phyloP scores from a whole-genome alignment of 2,888 invertebrate genomes.

The Bugulina stolonifera region DNA sequence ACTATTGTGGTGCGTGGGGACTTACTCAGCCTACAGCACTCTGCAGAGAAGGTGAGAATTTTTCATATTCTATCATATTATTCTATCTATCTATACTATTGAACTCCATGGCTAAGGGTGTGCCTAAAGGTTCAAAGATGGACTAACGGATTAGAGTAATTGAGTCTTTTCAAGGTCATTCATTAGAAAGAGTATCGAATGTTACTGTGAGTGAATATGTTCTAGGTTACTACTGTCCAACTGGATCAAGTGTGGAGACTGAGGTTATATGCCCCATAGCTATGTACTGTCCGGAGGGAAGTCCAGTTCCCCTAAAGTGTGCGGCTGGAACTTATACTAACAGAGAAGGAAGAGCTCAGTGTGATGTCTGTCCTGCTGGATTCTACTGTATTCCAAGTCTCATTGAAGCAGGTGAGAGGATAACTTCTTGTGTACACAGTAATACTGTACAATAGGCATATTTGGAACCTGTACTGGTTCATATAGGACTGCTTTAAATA shows the following conservation, averaged over 20 bases:
- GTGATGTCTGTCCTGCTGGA: constrained; percentile 44
- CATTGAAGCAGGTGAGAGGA: constrained; percentile 36
- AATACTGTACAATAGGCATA: too few relatives aligned
- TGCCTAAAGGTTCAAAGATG: too few relatives aligned
- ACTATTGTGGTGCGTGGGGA: constrained; percentile 44
- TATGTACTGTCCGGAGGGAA: constrained; percentile 43
- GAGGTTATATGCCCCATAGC: constrained; percentile 45
- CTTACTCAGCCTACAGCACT: constrained; percentile 40
- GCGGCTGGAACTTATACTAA: constrained; percentile 41
- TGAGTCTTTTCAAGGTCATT: too few relatives aligned
- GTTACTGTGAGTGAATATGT: too few relatives aligned
- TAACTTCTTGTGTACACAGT: too few relatives aligned
- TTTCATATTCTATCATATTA: not conserved
- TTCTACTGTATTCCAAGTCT: constrained; percentile 46
- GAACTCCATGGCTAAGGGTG: too few relatives aligned
- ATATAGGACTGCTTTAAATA: too few relatives aligned
- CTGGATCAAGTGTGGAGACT: constrained; percentile 42
- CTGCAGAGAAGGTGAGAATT: constrained; percentile 40
- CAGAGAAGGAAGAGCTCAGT: constrained; percentile 35
- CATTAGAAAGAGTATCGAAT: too few relatives aligned
- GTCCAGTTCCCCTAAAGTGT: constrained; percentile 40
- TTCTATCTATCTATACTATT: not conserved
- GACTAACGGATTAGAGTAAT: too few relatives aligned
- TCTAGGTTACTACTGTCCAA: constrained; percentile 48
- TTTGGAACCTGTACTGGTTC: too few relatives aligned